phyloP scores from a whole-genome alignment of 2,113 vertebrate genomes.

The Cyprinodon brontotheroides region DNA sequence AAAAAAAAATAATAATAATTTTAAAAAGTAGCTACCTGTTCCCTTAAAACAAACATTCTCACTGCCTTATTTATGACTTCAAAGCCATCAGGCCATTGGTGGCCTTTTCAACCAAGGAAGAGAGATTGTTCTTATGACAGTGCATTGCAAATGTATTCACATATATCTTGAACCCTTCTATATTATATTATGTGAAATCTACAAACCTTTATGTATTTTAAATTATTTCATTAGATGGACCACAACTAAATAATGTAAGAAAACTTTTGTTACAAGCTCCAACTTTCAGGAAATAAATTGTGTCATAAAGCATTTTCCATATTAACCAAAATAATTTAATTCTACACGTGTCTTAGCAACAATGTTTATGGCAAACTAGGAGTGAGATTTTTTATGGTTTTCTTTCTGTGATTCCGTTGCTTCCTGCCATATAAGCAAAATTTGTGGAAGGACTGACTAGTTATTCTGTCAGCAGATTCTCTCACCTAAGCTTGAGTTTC shows the following conservation, averaged over 20 bases:
- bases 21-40: slow-evolving; percentile 51
- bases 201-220: no score
- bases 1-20: neutral
- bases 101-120: slow-evolving; percentile 68
- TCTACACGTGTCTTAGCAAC: no score
- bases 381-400: no score
- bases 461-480: no score
- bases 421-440: no score
- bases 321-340: neutral
- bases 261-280: neutral
- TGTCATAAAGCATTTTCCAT: neutral
- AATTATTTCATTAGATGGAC: no score
- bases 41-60: slow-evolving; percentile 51
- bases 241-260: no score
- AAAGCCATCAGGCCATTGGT: slow-evolving; percentile 60
- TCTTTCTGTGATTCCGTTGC: no score
- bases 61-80: slow-evolving; percentile 65
- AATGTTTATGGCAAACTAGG: no score
- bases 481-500: neutral
- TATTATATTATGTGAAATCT: neutral
- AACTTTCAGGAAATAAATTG: neutral
- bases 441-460: no score
- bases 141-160: neutral
- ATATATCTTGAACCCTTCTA: neutral
- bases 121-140: slow-evolving; percentile 50